Percentiles rank a stretch among this genome's conserved stretches.
These are phyloP conservation scores for Diplodus puntazzo DNA, from an alignment of 2,797 vertebrate species.

Conservation along the genomic window DNA sequence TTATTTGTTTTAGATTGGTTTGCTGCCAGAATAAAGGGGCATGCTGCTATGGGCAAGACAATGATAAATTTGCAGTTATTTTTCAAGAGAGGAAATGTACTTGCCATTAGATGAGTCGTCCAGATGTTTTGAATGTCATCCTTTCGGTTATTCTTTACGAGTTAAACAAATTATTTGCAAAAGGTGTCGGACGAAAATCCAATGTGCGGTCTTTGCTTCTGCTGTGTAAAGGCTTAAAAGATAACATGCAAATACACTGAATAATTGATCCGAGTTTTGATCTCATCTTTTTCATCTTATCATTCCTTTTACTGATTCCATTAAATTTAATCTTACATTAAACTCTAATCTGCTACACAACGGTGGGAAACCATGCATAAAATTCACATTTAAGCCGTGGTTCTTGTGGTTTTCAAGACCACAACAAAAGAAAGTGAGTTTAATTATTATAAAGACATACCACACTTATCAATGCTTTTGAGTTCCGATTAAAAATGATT, in stretches of 20 bases:
- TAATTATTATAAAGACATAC: not conserved
- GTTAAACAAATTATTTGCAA: not conserved
- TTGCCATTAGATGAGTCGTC: not conserved
- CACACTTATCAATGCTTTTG: not conserved
- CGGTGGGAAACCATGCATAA: not conserved
- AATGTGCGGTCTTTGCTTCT: not conserved
- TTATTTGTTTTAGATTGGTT: not conserved
- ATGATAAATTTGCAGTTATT: too few species aligned
- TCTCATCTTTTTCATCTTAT: not conserved
- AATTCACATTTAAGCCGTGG: not conserved
- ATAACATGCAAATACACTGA: not conserved
- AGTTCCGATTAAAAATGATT: not conserved
- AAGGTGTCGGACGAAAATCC: not conserved
- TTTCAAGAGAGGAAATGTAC: not conserved
- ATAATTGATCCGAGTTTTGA: not conserved
- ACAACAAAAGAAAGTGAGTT: not conserved
- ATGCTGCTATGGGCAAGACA: not conserved
- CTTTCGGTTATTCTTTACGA: not conserved
- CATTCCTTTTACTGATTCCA: not conserved
- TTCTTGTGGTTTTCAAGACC: not conserved
- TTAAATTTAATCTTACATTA: slow-evolving; percentile 5
- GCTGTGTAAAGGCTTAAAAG: not conserved
- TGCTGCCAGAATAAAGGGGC: not conserved
- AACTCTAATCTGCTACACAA: not conserved
- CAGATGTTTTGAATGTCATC: not conserved